Percentiles rank a stretch among this genome's conserved stretches.
phyloP scores from a whole-genome alignment of 2,113 vertebrate species.

The Atlantisia rogersi region DNA sequence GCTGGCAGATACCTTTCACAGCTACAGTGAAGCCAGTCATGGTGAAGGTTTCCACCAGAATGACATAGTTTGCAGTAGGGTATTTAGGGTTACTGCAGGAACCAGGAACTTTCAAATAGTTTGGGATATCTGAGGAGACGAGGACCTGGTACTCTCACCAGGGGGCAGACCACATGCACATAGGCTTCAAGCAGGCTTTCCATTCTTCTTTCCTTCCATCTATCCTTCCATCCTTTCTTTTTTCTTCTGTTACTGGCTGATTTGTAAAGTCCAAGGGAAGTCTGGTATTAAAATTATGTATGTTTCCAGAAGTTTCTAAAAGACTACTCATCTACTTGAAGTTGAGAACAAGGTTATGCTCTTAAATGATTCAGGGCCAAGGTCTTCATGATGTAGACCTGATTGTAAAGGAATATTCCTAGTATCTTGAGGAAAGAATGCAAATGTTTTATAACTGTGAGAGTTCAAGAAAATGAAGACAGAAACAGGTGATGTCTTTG shows the following conservation, averaged over 20 bases:
- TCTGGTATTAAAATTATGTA: background rate
- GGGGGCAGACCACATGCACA: rapidly evolving
- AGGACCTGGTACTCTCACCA: background rate
- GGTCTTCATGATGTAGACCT: background rate
- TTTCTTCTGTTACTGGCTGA: background rate
- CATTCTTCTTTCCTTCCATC: background rate
- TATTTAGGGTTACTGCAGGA: background rate
- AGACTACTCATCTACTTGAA: background rate
- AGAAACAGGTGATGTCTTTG: background rate
- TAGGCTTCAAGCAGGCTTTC: background rate
- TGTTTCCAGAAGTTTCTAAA: background rate
- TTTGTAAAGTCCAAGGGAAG: background rate
- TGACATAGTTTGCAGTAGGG: background rate
- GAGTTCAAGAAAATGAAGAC: background rate
- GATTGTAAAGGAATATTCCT: background rate
- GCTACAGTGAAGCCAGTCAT: background rate
- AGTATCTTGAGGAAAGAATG: background rate
- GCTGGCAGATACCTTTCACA: background rate
- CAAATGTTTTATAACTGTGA: background rate
- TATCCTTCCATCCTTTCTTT: background rate
- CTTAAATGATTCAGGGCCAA: background rate
- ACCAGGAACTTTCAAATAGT: background rate
- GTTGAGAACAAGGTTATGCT: background rate
- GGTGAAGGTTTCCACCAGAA: background rate
- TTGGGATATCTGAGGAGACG: background rate